Base-by-base conservation (phyloP, 1,140 invertebrate species). In the Pantala flavescens region DNA sequence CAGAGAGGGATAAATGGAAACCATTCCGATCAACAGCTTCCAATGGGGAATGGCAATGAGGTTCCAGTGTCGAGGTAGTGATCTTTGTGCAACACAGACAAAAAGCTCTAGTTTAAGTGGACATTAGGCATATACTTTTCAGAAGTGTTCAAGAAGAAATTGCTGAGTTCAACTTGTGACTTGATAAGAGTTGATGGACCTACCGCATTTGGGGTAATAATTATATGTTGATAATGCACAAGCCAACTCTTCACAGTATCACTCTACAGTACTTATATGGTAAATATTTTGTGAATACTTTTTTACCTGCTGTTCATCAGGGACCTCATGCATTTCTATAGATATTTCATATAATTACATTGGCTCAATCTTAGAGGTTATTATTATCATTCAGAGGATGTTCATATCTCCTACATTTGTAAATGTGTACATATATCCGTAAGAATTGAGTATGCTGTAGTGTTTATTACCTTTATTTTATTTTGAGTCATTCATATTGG, bases 41-140 rank as follows among this genome's bases (percentile, higher is more conserved):
- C 73, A 9, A 7, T 24, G 24, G 24, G 19, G 19, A 21, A 21
- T 86, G 3, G 84, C 85, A 77, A 85, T 85, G 21, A 88, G 82
- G 79, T 92, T 90, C 24, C 71, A 16, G 24, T 72, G 42, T 72
- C 71, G 7, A 72, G 71, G 42, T 72, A 72, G 71, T n/a, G 42
- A 42, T 42, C 24, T 12, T 36, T 36, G 28, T 36, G 28, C 28
- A 36, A 36, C 9, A 36, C 28, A 36, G 28, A 36, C 28, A 36
- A 36, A 36, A 36, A 5, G 28, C 28, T 36, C 28, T 36, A 36
- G 28, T 36, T 36, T 36, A 36, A 36, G 28, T 36, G 28, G 28
- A 36, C 28, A 36, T 36, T 5, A 5, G 2, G 9, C 9, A 36
- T 36, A 36, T 36, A 36, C 28, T 36, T 36, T 5, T 36, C 28